phyloP scores from a whole-genome alignment of 2,113 vertebrate genomes.

The Centropus bengalensis region DNA sequence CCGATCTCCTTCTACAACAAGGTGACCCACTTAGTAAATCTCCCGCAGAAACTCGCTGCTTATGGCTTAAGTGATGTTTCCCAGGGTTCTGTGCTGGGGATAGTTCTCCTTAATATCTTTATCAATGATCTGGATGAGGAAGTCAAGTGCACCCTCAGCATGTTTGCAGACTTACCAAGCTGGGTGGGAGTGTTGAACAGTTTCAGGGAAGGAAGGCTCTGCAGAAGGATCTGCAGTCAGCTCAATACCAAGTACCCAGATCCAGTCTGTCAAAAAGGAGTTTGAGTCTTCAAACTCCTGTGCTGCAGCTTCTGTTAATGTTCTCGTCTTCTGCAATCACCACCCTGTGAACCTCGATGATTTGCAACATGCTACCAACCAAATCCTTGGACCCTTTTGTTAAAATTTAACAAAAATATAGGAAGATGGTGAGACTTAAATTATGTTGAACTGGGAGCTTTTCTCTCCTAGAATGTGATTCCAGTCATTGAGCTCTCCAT shows the following conservation, averaged over 20 bases:
- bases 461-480: background rate
- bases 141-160: too few species aligned
- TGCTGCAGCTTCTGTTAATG: background rate
- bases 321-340: background rate
- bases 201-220: too few species aligned
- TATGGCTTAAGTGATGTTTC: too few species aligned
- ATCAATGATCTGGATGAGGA: too few species aligned
- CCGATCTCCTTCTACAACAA: too few species aligned
- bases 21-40: too few species aligned
- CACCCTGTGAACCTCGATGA: background rate
- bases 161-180: too few species aligned
- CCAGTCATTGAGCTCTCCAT: background rate
- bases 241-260: background rate
- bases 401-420: background rate
- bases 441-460: background rate
- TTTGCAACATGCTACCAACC: background rate
- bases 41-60: too few species aligned
- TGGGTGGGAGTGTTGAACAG: too few species aligned
- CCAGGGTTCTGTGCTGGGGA: too few species aligned
- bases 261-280: background rate
- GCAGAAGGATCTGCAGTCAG: background rate
- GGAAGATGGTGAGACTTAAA: background rate
- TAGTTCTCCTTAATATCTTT: too few species aligned
- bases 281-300: rapidly evolving
- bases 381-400: background rate